Evolutionary conservation across 2,888 invertebrate species (phyloP).

Genomic region (Tuberolachnus salignus): DNA sequence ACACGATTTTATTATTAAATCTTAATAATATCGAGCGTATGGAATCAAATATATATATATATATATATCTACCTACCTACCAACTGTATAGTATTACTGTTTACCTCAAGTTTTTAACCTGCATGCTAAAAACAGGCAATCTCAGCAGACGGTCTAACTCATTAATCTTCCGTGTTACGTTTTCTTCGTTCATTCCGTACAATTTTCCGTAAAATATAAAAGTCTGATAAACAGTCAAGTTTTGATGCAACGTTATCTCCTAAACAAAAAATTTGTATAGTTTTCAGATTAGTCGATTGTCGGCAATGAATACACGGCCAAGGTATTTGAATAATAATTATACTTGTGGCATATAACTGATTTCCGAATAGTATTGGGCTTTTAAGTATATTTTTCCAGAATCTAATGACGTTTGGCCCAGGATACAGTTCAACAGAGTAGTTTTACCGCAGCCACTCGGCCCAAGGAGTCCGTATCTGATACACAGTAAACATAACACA

Average conservation of each 20-base stretch:
- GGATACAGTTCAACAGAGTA: constrained; percentile 65
- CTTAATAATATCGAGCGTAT: too few species aligned
- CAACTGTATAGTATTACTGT: not conserved
- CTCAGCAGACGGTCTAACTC: constrained; percentile 36
- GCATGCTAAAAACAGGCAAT: constrained; percentile 31
- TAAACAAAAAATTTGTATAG: constrained; percentile 60
- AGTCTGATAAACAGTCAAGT: constrained; percentile 79
- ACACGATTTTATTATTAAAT: too few species aligned
- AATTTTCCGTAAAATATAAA: constrained; percentile 83
- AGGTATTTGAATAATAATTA: not conserved
- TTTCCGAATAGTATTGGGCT: constrained; percentile 61
- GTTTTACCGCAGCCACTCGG: constrained; percentile 68
- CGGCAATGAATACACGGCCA: not conserved
- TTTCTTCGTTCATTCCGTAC: constrained; percentile 72
- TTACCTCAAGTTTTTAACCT: constrained; percentile 56
- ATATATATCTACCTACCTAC: too few species aligned
- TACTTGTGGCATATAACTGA: constrained; percentile 67
- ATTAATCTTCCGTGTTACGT: constrained; percentile 59
- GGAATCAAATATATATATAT: too few species aligned
- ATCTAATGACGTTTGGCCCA: constrained; percentile 64
- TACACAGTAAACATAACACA: too few species aligned
- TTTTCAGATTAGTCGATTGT: too few species aligned
- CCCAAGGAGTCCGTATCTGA: constrained; percentile 66
- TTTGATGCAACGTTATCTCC: constrained; percentile 75
- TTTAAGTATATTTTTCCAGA: constrained; percentile 64